These are phyloP conservation scores for Cotesia glomerata DNA, from an alignment of 1,140 invertebrate genomes.

Conservation along the genomic window DNA sequence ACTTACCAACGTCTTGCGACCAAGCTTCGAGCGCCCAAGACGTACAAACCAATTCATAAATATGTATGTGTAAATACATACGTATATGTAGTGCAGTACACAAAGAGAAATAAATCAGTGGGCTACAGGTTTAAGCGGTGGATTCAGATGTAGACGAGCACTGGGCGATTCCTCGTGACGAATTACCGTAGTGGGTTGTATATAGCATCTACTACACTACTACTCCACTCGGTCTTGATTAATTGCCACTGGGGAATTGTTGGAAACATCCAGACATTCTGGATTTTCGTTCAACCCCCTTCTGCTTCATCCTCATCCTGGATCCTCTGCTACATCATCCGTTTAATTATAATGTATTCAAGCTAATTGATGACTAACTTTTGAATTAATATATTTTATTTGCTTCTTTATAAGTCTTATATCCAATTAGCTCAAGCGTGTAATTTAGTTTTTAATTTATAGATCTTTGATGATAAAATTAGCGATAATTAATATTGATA, in stretches of 20 bases:
- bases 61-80: no score
- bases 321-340: conserved; percentile 1
- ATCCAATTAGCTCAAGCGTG: no score
- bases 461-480: no score
- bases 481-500: no score
- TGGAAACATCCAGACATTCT: conserved; percentile 47
- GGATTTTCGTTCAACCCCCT: conserved; percentile 37
- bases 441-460: no score
- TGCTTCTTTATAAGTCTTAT: no score
- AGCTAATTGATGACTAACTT: conserved; percentile 53
- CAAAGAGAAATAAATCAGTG: no score
- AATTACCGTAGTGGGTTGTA: conserved; percentile 1
- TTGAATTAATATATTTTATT: conserved; percentile 23
- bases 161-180: conserved; percentile 15
- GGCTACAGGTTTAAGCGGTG: no score
- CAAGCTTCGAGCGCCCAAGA: not conserved
- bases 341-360: conserved; percentile 57
- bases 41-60: no score
- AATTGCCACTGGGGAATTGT: conserved; percentile 58
- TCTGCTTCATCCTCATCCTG: conserved; percentile 46
- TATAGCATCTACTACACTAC: conserved; percentile 36
- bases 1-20: not conserved
- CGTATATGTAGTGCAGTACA: no score
- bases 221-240: conserved; percentile 47
- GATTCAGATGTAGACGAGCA: conserved; percentile 3